A percentile compares a stretch with the other conserved stretches of the same genome.
Evolutionary conservation across 37 sponge, comb jelly and placozoan genomes (phyloP).

Genomic region (Bolinopsis microptera): DNA sequence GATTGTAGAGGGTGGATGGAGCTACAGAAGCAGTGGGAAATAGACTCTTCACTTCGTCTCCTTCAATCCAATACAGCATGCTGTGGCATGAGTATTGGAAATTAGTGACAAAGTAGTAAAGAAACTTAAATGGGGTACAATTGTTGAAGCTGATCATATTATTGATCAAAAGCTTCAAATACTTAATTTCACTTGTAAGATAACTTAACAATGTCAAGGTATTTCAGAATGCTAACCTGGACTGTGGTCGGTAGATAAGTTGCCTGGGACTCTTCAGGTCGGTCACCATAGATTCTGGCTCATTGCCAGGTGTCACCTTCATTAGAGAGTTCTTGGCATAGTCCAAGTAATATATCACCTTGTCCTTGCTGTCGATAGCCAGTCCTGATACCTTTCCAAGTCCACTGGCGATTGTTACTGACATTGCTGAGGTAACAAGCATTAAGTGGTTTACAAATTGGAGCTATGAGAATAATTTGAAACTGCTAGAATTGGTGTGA

Average conservation of each 20-base stretch:
- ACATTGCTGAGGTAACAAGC: neutral
- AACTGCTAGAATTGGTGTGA: neutral
- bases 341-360: neutral
- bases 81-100: no score
- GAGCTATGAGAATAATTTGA: no score
- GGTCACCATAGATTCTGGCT: neutral
- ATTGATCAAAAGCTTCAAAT: no score
- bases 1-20: neutral
- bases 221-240: no score
- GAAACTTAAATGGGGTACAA: no score
- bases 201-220: no score
- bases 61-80: neutral
- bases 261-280: neutral
- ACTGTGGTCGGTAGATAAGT: neutral
- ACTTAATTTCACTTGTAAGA: no score
- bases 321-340: neutral
- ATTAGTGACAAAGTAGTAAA: no score
- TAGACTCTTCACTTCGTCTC: neutral
- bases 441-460: no score
- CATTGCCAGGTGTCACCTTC: neutral
- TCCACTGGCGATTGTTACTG: neutral
- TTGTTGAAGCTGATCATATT: no score
- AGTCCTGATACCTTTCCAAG: neutral
- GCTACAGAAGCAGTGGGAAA: neutral
- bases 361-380: neutral